Percentiles rank a stretch among this genome's conserved stretches.
phyloP scores from a whole-genome alignment of 1,140 invertebrate species.

The Myzus persicae region DNA sequence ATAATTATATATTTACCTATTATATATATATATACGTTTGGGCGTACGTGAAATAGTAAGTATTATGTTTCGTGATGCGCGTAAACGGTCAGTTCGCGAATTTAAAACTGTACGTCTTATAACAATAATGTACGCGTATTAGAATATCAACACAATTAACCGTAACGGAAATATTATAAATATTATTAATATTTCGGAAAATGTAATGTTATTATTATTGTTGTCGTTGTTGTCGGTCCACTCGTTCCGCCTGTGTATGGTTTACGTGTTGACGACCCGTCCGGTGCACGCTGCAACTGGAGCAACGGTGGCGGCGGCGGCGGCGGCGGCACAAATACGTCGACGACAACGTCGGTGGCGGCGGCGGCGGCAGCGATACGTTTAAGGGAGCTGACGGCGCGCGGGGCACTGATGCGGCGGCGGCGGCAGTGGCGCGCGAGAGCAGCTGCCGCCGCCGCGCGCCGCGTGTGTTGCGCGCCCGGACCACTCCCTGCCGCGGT shows the following conservation, averaged over 20 bases:
- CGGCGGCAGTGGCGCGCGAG: conserved; percentile 68
- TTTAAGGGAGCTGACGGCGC: conserved; percentile 51
- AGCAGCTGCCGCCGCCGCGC: conserved; percentile 64
- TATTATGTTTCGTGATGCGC: neutral
- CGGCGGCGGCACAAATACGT: neutral
- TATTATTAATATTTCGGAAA: no score
- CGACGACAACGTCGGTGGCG: conserved; percentile 66
- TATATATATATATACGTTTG: neutral
- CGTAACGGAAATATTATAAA: neutral
- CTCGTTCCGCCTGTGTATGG: neutral
- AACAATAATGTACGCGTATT: no score
- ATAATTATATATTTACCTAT: neutral
- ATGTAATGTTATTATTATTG: no score
- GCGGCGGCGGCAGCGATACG: conserved; percentile 59
- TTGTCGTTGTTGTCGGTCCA: neutral
- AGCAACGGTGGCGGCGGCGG: conserved; percentile 25
- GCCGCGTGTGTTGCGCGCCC: conserved; percentile 61
- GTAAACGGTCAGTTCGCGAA: neutral
- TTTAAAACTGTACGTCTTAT: neutral
- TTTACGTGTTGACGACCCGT: neutral
- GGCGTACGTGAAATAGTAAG: neutral
- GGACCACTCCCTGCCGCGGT: conserved; percentile 69
- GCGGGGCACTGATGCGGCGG: conserved; percentile 60
- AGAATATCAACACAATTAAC: neutral
- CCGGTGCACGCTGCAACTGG: conserved; percentile 41